These are phyloP conservation scores for Panthera leo DNA, from an alignment of 2,113 vertebrate species.

Conservation along the genomic window DNA sequence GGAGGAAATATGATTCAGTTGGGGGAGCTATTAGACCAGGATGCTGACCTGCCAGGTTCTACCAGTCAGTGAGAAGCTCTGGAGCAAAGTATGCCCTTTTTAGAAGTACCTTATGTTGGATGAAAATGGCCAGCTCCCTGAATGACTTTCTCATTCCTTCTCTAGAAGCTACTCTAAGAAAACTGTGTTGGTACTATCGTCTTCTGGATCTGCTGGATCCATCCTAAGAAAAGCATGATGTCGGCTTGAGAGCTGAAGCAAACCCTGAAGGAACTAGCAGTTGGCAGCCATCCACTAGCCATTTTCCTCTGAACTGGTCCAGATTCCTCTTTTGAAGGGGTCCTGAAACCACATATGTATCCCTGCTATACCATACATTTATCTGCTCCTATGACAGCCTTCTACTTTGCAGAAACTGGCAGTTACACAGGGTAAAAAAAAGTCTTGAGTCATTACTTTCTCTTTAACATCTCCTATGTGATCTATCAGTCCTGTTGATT, in stretches of 20 bases:
- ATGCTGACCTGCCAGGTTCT: neutral
- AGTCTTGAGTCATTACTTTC: neutral
- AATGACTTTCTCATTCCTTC: neutral
- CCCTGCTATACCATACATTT: neutral
- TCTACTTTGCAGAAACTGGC: neutral
- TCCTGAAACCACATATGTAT: neutral
- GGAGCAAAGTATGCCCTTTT: neutral
- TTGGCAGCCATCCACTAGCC: neutral
- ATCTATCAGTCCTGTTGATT: neutral
- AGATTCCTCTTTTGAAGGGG: neutral
- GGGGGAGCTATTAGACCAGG: neutral
- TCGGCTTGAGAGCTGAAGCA: neutral
- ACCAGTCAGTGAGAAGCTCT: neutral
- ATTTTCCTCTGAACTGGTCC: neutral
- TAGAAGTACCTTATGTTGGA: neutral
- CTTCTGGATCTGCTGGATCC: neutral
- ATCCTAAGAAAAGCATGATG: neutral
- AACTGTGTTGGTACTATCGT: neutral
- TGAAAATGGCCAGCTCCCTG: neutral
- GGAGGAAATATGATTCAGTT: neutral
- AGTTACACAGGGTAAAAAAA: neutral
- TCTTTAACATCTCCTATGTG: neutral
- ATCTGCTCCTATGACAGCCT: neutral
- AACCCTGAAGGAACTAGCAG: neutral
- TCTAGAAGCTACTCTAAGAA: neutral